Percentiles rank a stretch among this genome's conserved stretches.
These are phyloP conservation scores for Invenusta paracnida DNA, from an alignment of 2,888 invertebrate species.

Conservation along the genomic window DNA sequence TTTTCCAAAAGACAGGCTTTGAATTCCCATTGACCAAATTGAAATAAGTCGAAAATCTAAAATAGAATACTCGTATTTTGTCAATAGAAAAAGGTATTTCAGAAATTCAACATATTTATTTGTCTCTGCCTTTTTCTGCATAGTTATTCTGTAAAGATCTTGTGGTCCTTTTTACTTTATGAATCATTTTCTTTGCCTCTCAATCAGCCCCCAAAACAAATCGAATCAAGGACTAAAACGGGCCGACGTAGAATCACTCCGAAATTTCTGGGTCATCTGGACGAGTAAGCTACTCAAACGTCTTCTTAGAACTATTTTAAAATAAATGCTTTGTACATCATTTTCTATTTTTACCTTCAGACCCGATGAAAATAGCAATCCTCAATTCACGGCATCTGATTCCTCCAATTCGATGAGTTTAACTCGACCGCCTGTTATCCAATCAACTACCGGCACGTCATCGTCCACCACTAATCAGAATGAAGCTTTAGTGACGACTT, in stretches of 20 bases:
- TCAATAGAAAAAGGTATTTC: too few species aligned
- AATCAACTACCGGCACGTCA: not conserved
- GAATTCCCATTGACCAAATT: too few species aligned
- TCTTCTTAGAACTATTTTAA: not conserved
- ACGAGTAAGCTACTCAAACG: slow-evolving; percentile 41
- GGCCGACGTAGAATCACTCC: slow-evolving; percentile 92
- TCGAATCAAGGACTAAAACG: slow-evolving; percentile 63
- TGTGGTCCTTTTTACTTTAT: not conserved
- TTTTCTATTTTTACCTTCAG: not conserved
- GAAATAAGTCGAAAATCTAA: too few species aligned
- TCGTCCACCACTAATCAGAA: not conserved
- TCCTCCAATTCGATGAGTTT: not conserved
- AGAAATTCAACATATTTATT: too few species aligned
- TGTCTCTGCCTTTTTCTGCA: too few species aligned
- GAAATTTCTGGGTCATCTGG: slow-evolving; percentile 75
- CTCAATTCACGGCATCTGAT: not conserved
- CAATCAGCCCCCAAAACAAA: slow-evolving; percentile 42
- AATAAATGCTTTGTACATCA: not conserved
- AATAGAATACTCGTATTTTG: too few species aligned
- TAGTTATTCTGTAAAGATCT: too few species aligned
- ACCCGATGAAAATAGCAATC: slow-evolving; percentile 9
- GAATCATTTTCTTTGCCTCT: too few species aligned
- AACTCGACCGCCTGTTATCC: not conserved
- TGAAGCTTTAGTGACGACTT: too few species aligned
- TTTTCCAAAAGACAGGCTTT: too few species aligned